phyloP scores from a whole-genome alignment of 2,888 invertebrate genomes.

The Hermaeophaga mercurialis region DNA sequence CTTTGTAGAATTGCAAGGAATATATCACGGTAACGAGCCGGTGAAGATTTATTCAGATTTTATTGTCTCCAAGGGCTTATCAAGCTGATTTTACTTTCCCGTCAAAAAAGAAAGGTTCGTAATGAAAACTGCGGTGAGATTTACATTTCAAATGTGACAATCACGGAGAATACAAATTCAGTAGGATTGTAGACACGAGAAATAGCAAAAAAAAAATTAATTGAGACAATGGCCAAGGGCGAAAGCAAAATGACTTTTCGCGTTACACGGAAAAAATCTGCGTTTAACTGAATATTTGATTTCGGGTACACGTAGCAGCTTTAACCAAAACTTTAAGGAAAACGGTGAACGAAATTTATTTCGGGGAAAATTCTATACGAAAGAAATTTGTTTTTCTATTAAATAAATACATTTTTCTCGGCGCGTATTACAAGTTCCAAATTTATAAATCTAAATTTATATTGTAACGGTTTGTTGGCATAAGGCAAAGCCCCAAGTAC shows the following conservation, averaged over 20 bases:
- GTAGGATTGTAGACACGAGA: neutral
- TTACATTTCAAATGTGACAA: slow-evolving; percentile 14
- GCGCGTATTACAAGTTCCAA: too few relatives aligned
- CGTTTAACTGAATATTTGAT: neutral
- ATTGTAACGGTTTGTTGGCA: too few relatives aligned
- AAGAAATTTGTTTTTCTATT: too few relatives aligned
- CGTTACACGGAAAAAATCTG: neutral
- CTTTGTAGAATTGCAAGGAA: too few relatives aligned
- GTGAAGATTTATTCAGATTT: neutral
- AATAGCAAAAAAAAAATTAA: neutral
- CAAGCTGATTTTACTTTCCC: neutral
- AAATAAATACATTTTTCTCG: too few relatives aligned
- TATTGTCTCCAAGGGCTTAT: neutral
- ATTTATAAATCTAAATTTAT: too few relatives aligned
- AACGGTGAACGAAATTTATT: too few relatives aligned
- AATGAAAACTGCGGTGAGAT: neutral
- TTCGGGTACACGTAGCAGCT: too few relatives aligned
- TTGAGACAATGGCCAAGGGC: neutral
- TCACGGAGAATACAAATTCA: slow-evolving; percentile 1
- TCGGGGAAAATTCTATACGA: too few relatives aligned
- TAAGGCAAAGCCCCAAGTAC: too few relatives aligned
- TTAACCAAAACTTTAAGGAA: too few relatives aligned
- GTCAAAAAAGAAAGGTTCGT: too few relatives aligned
- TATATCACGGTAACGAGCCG: neutral
- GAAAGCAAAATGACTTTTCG: neutral